phyloP scores from a whole-genome alignment of 2,797 vertebrate species.

The Phataginus tetradactyla region DNA sequence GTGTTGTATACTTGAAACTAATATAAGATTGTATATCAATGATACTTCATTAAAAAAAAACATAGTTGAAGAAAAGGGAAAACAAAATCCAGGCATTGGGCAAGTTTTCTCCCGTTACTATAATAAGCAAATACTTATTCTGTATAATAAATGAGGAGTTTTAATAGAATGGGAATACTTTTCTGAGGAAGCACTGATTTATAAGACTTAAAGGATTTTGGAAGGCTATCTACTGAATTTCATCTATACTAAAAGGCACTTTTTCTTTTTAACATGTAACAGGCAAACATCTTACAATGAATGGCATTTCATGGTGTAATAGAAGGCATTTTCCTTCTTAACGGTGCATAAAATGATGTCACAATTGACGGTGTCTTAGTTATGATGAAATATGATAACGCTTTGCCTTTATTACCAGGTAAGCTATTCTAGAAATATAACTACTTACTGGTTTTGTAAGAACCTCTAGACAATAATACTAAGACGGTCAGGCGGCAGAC shows the following conservation, averaged over 20 bases:
- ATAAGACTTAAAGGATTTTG: not conserved
- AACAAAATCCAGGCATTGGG: not conserved
- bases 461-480: not conserved
- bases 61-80: constrained; percentile 29
- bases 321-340: not conserved
- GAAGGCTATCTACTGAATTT: not conserved
- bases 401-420: not conserved
- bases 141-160: constrained; percentile 35
- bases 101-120: constrained; percentile 19
- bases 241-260: not conserved
- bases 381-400: not conserved
- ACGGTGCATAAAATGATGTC: not conserved
- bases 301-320: not conserved
- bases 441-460: not conserved
- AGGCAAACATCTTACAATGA: not conserved
- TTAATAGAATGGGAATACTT: constrained; percentile 35
- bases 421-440: not conserved
- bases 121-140: not conserved
- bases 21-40: too few species aligned
- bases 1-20: too few species aligned
- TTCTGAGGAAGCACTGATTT: not conserved
- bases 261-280: not conserved
- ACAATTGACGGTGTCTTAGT: not conserved
- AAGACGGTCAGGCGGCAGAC: not conserved
- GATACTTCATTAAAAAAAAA: not conserved